Base-by-base conservation (phyloP, 2,113 vertebrate species). In the Heterocephalus glaber region DNA sequence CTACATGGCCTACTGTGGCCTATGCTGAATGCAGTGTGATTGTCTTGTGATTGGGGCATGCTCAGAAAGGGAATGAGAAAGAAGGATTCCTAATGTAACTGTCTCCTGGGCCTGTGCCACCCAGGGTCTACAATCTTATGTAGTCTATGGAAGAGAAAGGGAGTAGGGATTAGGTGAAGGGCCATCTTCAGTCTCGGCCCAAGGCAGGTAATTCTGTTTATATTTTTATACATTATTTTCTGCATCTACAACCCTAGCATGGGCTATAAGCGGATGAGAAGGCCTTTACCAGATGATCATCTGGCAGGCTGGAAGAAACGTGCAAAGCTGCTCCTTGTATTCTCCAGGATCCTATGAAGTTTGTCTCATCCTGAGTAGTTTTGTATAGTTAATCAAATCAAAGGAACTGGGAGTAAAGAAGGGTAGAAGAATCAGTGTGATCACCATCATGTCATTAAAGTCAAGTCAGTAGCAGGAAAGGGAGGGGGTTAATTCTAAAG, bases 311-410 rank as follows among this genome's bases (percentile, higher is more conserved):
- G 10, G 24, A 35, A 86, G 52, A 82, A 49, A 13, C 30, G 9
- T 8, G 28, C 0, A 33, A 22, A 80, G 38, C 2, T 49, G 12
- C 24, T 74, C 54, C 13, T n/a, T 2, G 0, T 16, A 3, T 22
- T 66, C 8, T 41, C 28, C 30, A 56, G 22, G 2, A 22, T 20
- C 4, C 22, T n/a, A 19, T 1, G 9, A 33, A 30, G 30, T 79
- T 28, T 56, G 30, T 26, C 52, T 95, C 49, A 61, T 30, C 7
- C 30, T 86, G 35, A 56, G 47, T 33, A 74, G 61, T 26, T 77
- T 81, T 63, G 38, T 38, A 49, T 76, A 65, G 49, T 30, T 86
- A 38, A 61, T 56, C 30, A 70, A 80, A 65, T 4, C 41, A 30
- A 85, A 90, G 33, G 33, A 58, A 11, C 47, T 20, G 20, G 35